Percentiles rank a stretch among this genome's conserved stretches.
phyloP scores from a whole-genome alignment of 1,140 invertebrate species.

The Oryctes rhinoceros region DNA sequence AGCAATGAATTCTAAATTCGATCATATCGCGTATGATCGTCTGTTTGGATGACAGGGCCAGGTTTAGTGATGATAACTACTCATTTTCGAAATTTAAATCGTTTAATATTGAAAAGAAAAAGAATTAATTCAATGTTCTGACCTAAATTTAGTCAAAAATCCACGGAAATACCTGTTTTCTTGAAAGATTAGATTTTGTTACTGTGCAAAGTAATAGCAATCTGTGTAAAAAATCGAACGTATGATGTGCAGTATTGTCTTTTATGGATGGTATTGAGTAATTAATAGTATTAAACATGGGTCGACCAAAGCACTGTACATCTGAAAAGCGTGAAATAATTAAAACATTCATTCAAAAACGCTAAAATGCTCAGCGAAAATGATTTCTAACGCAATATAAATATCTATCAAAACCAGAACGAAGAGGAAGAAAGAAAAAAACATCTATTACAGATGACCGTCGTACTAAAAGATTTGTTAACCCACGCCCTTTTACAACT shows the following conservation, averaged over 20 bases:
- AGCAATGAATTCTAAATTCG: too few species aligned
- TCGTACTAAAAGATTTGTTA: neutral
- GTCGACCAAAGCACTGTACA: constrained; percentile 26
- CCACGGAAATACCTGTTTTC: neutral
- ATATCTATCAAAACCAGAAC: constrained; percentile 1
- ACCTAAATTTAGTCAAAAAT: neutral
- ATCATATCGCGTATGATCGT: too few species aligned
- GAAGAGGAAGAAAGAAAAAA: constrained; percentile 2
- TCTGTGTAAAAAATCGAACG: constrained; percentile 15
- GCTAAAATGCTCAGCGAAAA: constrained; percentile 14
- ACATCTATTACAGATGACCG: constrained; percentile 20
- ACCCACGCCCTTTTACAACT: constrained; percentile 9
- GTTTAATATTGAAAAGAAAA: too few species aligned
- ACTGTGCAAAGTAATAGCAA: constrained; percentile 23
- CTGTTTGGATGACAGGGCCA: too few species aligned
- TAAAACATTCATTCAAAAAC: neutral
- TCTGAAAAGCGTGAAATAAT: constrained; percentile 28
- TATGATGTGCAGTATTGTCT: neutral
- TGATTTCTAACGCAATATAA: constrained; percentile 12
- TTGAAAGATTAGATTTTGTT: constrained; percentile 14
- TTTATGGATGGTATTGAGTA: constrained; percentile 20
- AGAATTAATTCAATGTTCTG: too few species aligned
- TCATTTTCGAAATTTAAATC: too few species aligned
- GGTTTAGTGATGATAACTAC: too few species aligned
- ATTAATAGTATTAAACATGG: constrained; percentile 22